phyloP scores from a whole-genome alignment of 2,113 vertebrate species.

The Apus apus region DNA sequence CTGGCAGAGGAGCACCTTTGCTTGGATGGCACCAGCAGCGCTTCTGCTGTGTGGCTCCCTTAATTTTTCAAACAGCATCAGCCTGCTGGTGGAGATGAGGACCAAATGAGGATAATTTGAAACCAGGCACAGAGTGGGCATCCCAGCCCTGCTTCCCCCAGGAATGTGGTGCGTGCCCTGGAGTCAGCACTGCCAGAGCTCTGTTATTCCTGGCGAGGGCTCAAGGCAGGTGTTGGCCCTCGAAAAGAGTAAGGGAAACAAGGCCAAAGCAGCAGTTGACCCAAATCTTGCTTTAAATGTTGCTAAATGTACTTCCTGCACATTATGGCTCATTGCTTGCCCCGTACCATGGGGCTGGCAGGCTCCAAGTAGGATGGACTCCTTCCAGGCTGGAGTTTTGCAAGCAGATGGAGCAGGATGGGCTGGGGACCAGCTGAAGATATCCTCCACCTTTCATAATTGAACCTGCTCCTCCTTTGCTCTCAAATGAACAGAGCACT shows the following conservation, averaged over 20 bases:
- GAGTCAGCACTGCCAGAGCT: accelerated
- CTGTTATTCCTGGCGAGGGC: accelerated
- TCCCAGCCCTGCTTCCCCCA: neutral
- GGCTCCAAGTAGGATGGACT: neutral
- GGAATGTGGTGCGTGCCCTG: neutral
- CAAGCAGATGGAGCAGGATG: neutral
- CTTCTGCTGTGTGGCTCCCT: neutral
- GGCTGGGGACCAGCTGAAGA: neutral
- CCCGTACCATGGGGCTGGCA: neutral
- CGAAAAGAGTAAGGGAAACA: accelerated
- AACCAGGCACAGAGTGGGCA: neutral
- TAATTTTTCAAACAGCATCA: neutral
- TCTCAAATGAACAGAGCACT: neutral
- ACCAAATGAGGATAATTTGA: neutral
- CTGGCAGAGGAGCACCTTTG: neutral
- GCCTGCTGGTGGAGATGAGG: neutral
- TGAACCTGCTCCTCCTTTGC: neutral
- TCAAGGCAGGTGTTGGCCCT: neutral
- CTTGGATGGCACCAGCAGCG: neutral
- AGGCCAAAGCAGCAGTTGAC: neutral
- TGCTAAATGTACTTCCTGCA: neutral
- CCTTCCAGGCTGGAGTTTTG: neutral
- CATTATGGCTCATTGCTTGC: neutral
- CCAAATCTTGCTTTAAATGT: neutral
- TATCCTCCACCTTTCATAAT: neutral